Evolutionary conservation across 1,140 invertebrate species (phyloP).

Genomic region (Bombus ignitus): DNA sequence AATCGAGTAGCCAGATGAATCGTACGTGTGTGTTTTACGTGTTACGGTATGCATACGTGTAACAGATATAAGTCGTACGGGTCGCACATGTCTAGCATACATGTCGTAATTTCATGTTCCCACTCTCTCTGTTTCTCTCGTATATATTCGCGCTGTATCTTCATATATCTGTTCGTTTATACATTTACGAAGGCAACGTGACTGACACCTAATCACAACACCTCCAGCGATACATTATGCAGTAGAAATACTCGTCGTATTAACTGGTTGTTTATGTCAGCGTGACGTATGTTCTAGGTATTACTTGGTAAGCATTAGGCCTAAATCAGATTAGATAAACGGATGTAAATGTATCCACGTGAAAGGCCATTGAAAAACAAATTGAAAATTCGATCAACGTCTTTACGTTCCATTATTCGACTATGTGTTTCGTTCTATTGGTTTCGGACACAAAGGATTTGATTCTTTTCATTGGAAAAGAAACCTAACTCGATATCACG

Average conservation of each 20-base stretch:
- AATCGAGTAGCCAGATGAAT: slow-evolving; percentile 6
- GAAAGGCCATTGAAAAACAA: no score
- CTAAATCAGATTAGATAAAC: neutral
- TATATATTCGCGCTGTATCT: slow-evolving; percentile 13
- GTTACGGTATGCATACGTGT: slow-evolving; percentile 38
- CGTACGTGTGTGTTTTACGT: slow-evolving; percentile 16
- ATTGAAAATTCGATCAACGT: neutral
- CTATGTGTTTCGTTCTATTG: no score
- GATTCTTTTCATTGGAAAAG: neutral
- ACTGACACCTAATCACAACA: slow-evolving; percentile 36
- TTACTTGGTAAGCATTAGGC: neutral
- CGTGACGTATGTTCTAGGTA: neutral
- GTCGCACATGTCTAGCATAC: slow-evolving; percentile 72
- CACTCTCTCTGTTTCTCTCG: slow-evolving; percentile 17
- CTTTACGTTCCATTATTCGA: neutral
- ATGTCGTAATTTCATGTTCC: slow-evolving; percentile 31
- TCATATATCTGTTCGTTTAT: slow-evolving; percentile 25
- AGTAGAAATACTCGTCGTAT: neutral
- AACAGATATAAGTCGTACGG: slow-evolving; percentile 66
- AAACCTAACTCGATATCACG: neutral
- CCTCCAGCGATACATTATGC: slow-evolving; percentile 4
- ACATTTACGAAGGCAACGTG: slow-evolving; percentile 7
- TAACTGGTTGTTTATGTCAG: neutral
- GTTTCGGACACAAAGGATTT: neutral
- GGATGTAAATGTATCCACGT: no score